phyloP scores from a whole-genome alignment of 2,888 invertebrate species.

The Athalia cordata region DNA sequence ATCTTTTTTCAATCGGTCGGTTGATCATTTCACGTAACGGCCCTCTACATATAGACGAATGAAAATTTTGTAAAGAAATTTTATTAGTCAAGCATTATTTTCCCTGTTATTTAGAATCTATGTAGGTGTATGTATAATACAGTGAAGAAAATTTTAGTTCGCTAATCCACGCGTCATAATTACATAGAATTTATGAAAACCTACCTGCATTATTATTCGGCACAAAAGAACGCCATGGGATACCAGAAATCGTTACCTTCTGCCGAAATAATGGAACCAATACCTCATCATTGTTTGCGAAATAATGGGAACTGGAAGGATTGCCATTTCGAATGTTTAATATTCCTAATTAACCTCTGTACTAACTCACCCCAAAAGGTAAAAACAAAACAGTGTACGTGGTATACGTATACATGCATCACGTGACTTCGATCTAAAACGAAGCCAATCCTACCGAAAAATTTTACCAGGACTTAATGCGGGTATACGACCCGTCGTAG shows the following conservation, averaged over 20 bases:
- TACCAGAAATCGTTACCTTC: neutral
- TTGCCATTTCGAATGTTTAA: constrained; percentile 2
- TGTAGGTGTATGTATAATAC: neutral
- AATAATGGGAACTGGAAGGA: constrained; percentile 5
- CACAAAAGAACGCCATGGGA: constrained; percentile 5
- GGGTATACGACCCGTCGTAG: neutral
- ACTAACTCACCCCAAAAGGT: neutral
- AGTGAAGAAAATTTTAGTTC: neutral
- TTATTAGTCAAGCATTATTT: neutral
- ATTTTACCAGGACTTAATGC: neutral
- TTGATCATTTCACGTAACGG: too few relatives aligned
- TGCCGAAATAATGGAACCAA: constrained; percentile 6
- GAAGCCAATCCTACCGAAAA: neutral
- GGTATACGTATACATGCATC: neutral
- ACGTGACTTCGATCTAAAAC: neutral
- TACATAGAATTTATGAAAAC: neutral
- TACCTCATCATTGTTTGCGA: neutral
- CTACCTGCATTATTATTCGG: constrained; percentile 11
- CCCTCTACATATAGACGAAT: too few relatives aligned
- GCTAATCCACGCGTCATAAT: constrained; percentile 7
- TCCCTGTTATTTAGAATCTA: neutral
- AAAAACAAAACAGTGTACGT: neutral
- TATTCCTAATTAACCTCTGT: constrained; percentile 14
- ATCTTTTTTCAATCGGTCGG: too few relatives aligned
- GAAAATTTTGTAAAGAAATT: neutral